Evolutionary conservation across 2,888 invertebrate genomes (phyloP).

Genomic region (Himalopsyche tibetana): DNA sequence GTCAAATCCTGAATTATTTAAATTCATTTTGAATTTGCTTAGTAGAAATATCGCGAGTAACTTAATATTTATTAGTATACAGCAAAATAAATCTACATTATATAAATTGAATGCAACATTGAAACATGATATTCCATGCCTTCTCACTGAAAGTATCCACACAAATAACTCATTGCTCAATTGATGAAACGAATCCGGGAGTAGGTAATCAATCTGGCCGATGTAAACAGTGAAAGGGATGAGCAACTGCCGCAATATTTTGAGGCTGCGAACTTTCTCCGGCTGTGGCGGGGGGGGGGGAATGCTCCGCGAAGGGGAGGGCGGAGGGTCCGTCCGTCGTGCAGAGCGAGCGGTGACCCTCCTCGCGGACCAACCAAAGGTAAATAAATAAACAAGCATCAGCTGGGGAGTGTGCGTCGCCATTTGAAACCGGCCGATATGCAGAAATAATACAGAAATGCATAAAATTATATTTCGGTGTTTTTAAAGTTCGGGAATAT

Average conservation of each 20-base stretch:
- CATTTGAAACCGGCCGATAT: too few relatives aligned
- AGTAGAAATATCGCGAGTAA: too few relatives aligned
- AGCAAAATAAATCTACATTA: too few relatives aligned
- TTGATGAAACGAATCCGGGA: neutral
- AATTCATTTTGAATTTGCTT: too few relatives aligned
- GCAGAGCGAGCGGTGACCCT: slow-evolving; percentile 6
- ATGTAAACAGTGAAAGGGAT: slow-evolving; percentile 28
- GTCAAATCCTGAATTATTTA: too few relatives aligned
- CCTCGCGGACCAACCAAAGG: neutral
- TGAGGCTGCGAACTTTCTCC: slow-evolving; percentile 35
- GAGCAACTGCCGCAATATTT: slow-evolving; percentile 28
- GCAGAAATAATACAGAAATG: too few relatives aligned
- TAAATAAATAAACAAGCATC: slow-evolving; percentile 20
- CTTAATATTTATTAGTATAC: too few relatives aligned
- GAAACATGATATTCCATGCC: too few relatives aligned
- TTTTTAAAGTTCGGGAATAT: too few relatives aligned
- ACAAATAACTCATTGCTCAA: neutral
- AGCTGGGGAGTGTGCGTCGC: neutral
- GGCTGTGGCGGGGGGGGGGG: neutral
- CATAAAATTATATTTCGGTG: too few relatives aligned
- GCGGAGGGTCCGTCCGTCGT: slow-evolving; percentile 7
- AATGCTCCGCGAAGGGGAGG: neutral
- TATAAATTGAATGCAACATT: too few relatives aligned
- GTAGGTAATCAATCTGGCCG: slow-evolving; percentile 2
- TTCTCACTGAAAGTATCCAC: too few relatives aligned